A percentile compares a stretch with the other conserved stretches of the same genome.
phyloP scores from a whole-genome alignment of 2,797 vertebrate genomes.

The Ceryle rudis region DNA sequence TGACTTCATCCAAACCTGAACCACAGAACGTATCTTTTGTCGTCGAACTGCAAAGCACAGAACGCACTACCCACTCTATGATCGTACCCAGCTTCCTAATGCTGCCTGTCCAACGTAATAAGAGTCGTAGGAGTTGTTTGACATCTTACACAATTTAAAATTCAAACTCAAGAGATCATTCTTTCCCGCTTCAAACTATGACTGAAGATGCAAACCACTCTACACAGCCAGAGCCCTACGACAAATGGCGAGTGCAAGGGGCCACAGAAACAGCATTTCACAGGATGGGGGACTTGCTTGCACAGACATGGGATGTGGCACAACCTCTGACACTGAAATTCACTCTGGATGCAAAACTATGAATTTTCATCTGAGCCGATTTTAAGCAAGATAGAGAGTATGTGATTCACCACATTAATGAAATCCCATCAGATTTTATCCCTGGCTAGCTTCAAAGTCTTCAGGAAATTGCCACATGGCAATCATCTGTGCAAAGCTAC shows the following conservation, averaged over 20 bases:
- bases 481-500: not conserved
- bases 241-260: fast-evolving
- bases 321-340: not conserved
- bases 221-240: not conserved
- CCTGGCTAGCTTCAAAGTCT: not conserved
- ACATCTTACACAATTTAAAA: not conserved
- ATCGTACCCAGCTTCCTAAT: not conserved
- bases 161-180: not conserved
- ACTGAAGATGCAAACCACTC: not conserved
- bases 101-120: not conserved
- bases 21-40: not conserved
- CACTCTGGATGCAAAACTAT: not conserved
- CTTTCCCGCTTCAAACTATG: not conserved
- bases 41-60: not conserved
- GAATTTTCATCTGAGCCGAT: not conserved
- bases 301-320: fast-evolving
- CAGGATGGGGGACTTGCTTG: fast-evolving
- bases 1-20: not conserved
- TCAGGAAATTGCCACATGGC: not conserved
- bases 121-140: not conserved
- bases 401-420: not conserved
- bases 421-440: not conserved
- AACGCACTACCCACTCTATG: not conserved
- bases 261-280: not conserved
- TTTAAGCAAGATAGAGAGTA: not conserved